Percentiles rank a stretch among this genome's conserved stretches.
Conservation (phyloP, 2,113 vertebrate species). For the Ceyx cyanopectus region DNA sequence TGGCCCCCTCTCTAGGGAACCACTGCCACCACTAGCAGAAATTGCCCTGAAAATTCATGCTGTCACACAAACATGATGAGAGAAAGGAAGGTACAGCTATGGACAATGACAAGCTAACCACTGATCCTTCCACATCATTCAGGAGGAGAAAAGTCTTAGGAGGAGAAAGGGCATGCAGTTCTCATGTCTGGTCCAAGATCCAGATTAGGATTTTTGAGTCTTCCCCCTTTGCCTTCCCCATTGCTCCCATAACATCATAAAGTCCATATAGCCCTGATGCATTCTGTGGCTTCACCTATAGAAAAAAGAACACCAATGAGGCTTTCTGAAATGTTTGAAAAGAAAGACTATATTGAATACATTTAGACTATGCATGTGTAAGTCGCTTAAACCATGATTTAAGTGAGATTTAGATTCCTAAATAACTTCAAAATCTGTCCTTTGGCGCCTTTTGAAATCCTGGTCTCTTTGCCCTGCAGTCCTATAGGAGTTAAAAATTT, state of each 20-base stretch:
- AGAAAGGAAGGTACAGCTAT: neutral
- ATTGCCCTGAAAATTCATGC: neutral
- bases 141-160: neutral
- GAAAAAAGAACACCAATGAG: neutral
- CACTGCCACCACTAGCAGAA: neutral
- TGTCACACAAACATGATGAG: neutral
- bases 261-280: neutral
- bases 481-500: neutral
- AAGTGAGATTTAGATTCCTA: neutral
- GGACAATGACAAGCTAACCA: neutral
- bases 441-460: neutral
- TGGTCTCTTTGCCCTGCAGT: neutral
- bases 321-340: neutral
- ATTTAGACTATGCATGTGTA: neutral
- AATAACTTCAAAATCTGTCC: neutral
- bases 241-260: neutral
- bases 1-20: neutral
- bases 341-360: neutral
- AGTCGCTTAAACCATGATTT: neutral
- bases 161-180: neutral
- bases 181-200: neutral
- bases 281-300: neutral
- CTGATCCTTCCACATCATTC: neutral
- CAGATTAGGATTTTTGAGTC: neutral
- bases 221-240: neutral